Base-by-base conservation (phyloP, 2,888 invertebrate genomes). In the Dasysyrphus albostriatus region DNA sequence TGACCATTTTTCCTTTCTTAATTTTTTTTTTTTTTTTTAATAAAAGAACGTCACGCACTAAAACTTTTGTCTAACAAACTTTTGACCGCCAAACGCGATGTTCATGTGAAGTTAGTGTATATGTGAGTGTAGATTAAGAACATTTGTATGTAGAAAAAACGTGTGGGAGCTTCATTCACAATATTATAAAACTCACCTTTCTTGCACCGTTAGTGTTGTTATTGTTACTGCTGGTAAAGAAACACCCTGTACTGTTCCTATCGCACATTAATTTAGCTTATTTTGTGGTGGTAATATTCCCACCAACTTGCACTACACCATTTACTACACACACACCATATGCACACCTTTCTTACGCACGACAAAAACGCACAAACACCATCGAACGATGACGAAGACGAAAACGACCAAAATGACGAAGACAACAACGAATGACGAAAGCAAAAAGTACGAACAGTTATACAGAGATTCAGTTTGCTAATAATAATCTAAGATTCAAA, bases 171-270 rank as follows among this genome's bases (percentile, higher is more conserved):
- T 73, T 67, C 85, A 85, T 85, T 85, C 85, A 85, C 85, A 84
- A 80, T 76, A 39, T 42, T 88, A 1, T 24, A 3, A 24, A 89
- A 91, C 92, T 92, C 89, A 92, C 92, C 92, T 92, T 92, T 88
- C 92, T 91, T 89, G 89, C 90, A 89, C 91, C 90, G 92, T 90
- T 92, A 90, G 92, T 91, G 89, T 90, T 92, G 90, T 92, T 91
- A 89, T 90, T 91, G 14, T 91, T 91, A 90, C 90, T 91, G 90
- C 92, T 91, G 89, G 90, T 93, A 88, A 92, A 95, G 93, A 95
- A 95, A 93, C 95, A 96, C 92, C 95, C 95, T 91, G 94, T 95
- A 92, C 95, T 95, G 93, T 95, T 94, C 93, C 94, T 95, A 94
- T 95, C 95, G 93, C 95, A 95, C 95, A 95, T 95, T 91, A 92